Evolutionary conservation across 1,140 invertebrate genomes (phyloP), one percentile per base, ranked within the genome.

Genomic region (Dreissena polymorpha): DNA sequence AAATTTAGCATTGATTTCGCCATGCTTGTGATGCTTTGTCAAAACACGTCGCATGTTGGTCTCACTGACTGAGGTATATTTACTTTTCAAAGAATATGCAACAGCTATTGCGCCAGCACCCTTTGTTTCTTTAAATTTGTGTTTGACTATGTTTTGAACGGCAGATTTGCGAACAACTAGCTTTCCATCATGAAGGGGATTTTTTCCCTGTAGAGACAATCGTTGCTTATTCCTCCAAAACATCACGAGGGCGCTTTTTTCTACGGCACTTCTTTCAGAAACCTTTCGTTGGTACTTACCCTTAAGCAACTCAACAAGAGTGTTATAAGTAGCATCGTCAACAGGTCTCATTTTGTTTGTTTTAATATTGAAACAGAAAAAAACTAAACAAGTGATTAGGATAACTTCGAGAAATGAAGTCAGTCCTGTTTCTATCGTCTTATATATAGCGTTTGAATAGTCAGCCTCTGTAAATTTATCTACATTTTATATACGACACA

Each of bases 291-390:
- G 18, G 23, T 63, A 63, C 2, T 63, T 25, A n/a, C 60, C 60
- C 23, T 63, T 63, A n/a, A 63, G 18, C 18, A 63, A 25, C 60
- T 63, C 18, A 5, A 63, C 18, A 63, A 63, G 23, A 7, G 60
- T 63, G 60, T n/a, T n/a, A 63, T 63, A 63, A n/a, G 60, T 63
- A 25, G 18, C 23, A n/a, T 63, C 60, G 60, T 63, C 60, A 63
- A 63, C 18, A 63, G 60, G 60, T 25, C 60, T 63, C 2, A 63
- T 63, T 25, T 63, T 63, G 39, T 39, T 39, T 39, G 39, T 39
- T 39, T 39, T 39, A 39, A 39, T 39, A 39, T 39, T 39, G 39
- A 39, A 39, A 39, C 39, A 39, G 39, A 39, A 2, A 39, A 5
- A 39, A 39, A 39, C 39, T 39, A 39, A 39, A 39, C 39, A 39